These are phyloP conservation scores for Tryphoninae sp. DNA, from an alignment of 2,888 invertebrate species.

Conservation along the genomic window DNA sequence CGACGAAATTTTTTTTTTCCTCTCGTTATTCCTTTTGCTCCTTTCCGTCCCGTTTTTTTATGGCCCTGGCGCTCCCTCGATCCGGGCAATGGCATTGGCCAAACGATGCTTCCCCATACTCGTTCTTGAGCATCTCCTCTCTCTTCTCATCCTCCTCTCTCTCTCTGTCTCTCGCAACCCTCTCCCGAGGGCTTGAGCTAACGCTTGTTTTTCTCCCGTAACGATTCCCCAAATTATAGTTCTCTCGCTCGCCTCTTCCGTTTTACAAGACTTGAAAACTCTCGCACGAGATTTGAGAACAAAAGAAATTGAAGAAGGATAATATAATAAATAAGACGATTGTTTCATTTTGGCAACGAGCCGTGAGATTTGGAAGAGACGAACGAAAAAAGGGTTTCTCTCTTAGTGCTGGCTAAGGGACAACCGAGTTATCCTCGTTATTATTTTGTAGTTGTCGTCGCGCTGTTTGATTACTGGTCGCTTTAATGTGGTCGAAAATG, in stretches of 20 bases:
- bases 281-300: constrained; percentile 31
- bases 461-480: background rate
- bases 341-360: constrained; percentile 41
- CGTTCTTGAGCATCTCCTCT: constrained; percentile 27
- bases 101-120: constrained; percentile 46
- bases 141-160: background rate
- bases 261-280: constrained; percentile 31
- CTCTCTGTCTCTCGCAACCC: background rate
- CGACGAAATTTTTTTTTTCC: constrained; percentile 45
- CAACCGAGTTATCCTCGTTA: background rate
- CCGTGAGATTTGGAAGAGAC: constrained; percentile 44
- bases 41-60: constrained; percentile 41
- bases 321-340: constrained; percentile 18
- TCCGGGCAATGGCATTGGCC: constrained; percentile 49
- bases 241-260: constrained; percentile 1
- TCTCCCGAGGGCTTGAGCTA: constrained; percentile 22
- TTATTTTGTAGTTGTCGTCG: background rate
- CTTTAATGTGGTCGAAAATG: too few species aligned
- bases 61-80: constrained; percentile 42
- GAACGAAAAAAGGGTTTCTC: constrained; percentile 21
- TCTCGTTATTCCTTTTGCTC: constrained; percentile 1
- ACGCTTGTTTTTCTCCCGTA: constrained; percentile 45
- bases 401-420: background rate
- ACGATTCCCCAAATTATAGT: constrained; percentile 10
- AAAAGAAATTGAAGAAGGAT: background rate